phyloP scores from a whole-genome alignment of 1,140 invertebrate genomes.

The Archivesica marissinica region DNA sequence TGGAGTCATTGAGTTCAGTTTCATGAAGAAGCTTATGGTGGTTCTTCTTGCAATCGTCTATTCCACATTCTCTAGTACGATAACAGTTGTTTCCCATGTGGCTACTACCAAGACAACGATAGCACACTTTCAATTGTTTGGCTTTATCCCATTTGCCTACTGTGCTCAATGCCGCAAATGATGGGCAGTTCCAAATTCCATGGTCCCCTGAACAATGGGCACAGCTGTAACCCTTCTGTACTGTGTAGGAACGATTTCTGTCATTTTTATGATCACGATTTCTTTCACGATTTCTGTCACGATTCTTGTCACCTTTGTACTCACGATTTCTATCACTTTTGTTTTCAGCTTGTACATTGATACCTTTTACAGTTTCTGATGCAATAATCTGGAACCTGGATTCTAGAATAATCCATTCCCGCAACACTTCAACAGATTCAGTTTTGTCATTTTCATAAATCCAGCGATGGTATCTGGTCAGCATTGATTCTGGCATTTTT shows the following conservation, averaged over 20 bases:
- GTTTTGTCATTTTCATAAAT: not conserved
- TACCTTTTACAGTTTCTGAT: conserved; percentile 2
- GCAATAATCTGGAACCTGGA: not conserved
- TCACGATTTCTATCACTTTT: no score
- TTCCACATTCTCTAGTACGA: not conserved
- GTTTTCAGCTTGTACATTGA: no score
- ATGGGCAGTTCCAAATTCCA: not conserved
- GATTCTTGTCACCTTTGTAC: not conserved
- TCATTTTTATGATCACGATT: not conserved
- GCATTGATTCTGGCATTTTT: conserved; percentile 9
- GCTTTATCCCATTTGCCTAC: conserved; percentile 14
- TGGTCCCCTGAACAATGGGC: not conserved
- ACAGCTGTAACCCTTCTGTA: not conserved
- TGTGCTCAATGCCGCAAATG: not conserved
- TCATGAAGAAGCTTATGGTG: conserved; percentile 21
- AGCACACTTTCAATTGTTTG: conserved; percentile 4
- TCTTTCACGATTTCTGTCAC: not conserved
- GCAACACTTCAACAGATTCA: not conserved
- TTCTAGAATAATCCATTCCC: not conserved
- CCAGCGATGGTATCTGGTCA: not conserved
- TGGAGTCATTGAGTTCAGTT: not conserved
- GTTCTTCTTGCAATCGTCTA: conserved; percentile 3
- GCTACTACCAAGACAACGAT: not conserved
- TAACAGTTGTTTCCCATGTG: conserved; percentile 18
- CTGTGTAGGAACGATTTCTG: not conserved